Evolutionary conservation across 2,888 invertebrate species (phyloP).

Genomic region (Epinotia bilunana): DNA sequence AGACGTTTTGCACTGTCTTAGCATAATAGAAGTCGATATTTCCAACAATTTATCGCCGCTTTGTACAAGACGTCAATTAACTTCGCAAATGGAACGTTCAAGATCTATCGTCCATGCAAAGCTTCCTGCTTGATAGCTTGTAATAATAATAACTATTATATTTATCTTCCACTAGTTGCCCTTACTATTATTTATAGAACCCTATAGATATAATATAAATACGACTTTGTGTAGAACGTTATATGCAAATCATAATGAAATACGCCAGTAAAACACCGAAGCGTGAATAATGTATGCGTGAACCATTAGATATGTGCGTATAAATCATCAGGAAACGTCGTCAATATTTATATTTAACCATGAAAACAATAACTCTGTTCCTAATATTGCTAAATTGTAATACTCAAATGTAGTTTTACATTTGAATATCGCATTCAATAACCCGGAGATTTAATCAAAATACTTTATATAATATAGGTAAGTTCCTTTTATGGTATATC

Average conservation of each 20-base stretch:
- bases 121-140: constrained; percentile 35
- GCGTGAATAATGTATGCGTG: neutral
- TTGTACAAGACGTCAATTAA: constrained; percentile 37
- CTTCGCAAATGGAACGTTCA: constrained; percentile 31
- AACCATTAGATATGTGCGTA: neutral
- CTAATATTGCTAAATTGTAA: neutral
- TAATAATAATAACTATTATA: constrained; percentile 11
- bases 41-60: constrained; percentile 24
- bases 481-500: too few species aligned
- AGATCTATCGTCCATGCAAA: constrained; percentile 20
- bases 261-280: neutral
- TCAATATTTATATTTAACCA: neutral
- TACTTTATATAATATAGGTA: too few species aligned
- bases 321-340: neutral
- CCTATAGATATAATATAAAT: neutral
- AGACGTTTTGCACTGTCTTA: neutral
- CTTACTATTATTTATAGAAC: neutral
- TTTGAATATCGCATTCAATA: too few species aligned
- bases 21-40: constrained; percentile 19
- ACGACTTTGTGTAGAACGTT: neutral
- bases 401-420: neutral
- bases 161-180: constrained; percentile 15
- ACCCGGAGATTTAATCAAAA: too few species aligned
- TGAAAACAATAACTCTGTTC: neutral
- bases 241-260: neutral